Evolutionary conservation across 2,888 invertebrate species (phyloP), one percentile per base, ranked within the genome.

Genomic region (Megamerina dolium): DNA sequence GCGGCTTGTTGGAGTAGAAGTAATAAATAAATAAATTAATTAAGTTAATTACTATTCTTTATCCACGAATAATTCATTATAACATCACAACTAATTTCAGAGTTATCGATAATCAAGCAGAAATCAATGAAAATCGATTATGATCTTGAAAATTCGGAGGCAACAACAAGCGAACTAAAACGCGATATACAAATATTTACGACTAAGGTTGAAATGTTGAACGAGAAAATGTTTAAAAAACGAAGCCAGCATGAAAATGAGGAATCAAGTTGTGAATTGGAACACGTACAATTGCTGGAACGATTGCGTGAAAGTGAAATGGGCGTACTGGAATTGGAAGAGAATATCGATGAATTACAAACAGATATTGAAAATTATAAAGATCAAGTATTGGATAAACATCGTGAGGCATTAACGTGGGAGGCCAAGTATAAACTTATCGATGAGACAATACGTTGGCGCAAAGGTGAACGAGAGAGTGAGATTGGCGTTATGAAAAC

Each of bases 391-490:
- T 77, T 82, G 41, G 78, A 82, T 31, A 66, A 85, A 16, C 77
- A 83, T 48, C 75, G 81, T 27, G 84, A 87, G 64, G 78, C 81
- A 8, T 72, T 88, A 20, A 81, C 84, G 21, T 90, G 90, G 89
- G 86, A 89, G 62, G 82, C 85, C 51, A 87, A 88, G 73, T 80
- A 84, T 45, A 72, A 83, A 54, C 65, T 87, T 57, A 82, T 85
- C 2, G 77, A 79, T 17, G 87, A 89, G 61, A 77, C 85, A 0
- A 80, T 83, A 57, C 78, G 77, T 53, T 81, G 77, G 58, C 77
- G 86, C 37, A 78, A 79, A 41, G 76, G 77, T 43, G 75, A 79
- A 1, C 70, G 75, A 3, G 78, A 75, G 5, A 85, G 88, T 3
- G 88, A 88, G 64, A 77, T 87, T 16, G 81, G 81, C 1, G 75